Base-by-base conservation (phyloP, 2,888 invertebrate species). In the Dendrolimus pini region DNA sequence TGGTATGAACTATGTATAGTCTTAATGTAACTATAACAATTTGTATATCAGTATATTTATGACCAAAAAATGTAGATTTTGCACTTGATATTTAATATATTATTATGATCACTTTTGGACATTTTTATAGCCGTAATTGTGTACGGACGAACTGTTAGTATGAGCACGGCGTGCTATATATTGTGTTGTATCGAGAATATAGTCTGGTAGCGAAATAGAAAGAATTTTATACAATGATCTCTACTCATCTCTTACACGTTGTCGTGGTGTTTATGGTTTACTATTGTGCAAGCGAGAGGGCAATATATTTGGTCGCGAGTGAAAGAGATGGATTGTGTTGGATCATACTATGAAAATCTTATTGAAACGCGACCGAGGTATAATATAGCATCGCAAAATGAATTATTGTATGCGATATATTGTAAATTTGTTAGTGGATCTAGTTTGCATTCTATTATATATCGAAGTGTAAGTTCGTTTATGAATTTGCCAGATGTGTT, bases 31-130 rank as follows among this genome's bases (percentile, higher is more conserved):
- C 12, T 47, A 47, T 47, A 47, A 47, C 12, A 77, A 73, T 82
- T 83, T 85, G 83, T 86, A 85, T 83, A 85, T 84, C 82, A 80
- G 80, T 85, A 84, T 85, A 85, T 85, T 82, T 85, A 83, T 84
- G 85, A 85, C 86, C 85, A 85, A 86, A 85, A 81, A 82, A 75
- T 72, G 73, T 85, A 86, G 86, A 86, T 83, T 85, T 84, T 86
- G 83, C 85, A 86, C 85, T 76, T 72, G 74, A 74, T 72, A 71
- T 74, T 30, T 72, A 69, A 57, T 54, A 52, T 55, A 71, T 71
- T 70, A 72, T 74, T 76, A 77, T 75, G 72, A 80, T 76, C 81
- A 78, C 72, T 42, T 71, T 82, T 79, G 72, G 76, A 73, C 70
- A 72, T 69, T 65, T 78, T 58, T 58, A 58, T 52, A 75, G 77